A percentile compares a stretch with the other conserved stretches of the same genome.
Evolutionary conservation across 2,113 vertebrate genomes (phyloP).

Genomic region (Epinephelus cyanopodus): DNA sequence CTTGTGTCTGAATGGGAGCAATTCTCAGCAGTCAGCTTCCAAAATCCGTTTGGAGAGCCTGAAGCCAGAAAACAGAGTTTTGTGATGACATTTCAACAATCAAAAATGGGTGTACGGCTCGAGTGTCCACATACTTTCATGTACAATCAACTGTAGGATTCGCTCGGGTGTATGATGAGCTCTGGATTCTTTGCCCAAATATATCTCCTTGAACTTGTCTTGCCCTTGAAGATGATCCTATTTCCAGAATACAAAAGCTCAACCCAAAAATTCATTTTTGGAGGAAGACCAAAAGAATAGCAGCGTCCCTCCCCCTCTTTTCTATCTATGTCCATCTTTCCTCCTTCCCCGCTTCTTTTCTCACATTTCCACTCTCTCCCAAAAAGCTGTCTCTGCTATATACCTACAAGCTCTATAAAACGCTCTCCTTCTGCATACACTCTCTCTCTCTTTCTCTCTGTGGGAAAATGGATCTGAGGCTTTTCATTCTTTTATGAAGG

Average conservation of each 20-base stretch:
- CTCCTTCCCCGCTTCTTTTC: background rate
- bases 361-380: background rate
- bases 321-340: background rate
- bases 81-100: background rate
- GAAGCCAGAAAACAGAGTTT: background rate
- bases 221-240: slow-evolving; percentile 4
- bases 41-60: background rate
- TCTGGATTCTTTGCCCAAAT: slow-evolving; percentile 28
- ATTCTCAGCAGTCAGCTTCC: background rate
- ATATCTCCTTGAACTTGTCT: slow-evolving; percentile 11
- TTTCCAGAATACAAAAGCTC: slow-evolving; percentile 10
- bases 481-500: slow-evolving; percentile 10
- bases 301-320: background rate
- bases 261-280: background rate
- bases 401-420: background rate
- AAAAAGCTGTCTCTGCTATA: background rate
- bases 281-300: background rate
- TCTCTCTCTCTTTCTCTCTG: background rate
- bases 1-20: background rate
- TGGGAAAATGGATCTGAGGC: background rate
- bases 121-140: background rate
- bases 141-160: background rate
- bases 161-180: background rate
- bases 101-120: too few relatives aligned
- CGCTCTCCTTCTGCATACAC: background rate